Percentiles rank a stretch among this genome's conserved stretches.
These are phyloP conservation scores for Phthorimaea operculella DNA, from an alignment of 1,140 invertebrate species.

Conservation along the genomic window DNA sequence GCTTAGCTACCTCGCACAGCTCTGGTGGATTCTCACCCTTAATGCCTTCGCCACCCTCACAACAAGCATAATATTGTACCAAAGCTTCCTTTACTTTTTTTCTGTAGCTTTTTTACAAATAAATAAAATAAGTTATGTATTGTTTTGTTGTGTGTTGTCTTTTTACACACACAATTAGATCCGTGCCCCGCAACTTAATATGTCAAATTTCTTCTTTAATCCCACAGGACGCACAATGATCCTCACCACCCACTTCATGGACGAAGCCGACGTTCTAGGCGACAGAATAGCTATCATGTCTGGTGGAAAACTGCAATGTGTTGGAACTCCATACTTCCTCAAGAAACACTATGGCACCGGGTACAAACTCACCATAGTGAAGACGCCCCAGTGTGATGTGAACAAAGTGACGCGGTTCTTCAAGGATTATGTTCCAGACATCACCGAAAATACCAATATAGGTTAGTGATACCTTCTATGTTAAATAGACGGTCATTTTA, in stretches of 20 bases:
- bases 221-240: conserved; percentile 80
- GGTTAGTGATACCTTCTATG: conserved; percentile 25
- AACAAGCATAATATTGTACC: no score
- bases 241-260: conserved; percentile 97
- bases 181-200: no score
- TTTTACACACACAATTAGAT: no score
- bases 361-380: conserved; percentile 57
- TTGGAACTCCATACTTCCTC: conserved; percentile 67
- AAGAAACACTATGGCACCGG: conserved; percentile 66
- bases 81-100: no score
- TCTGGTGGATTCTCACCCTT: no score
- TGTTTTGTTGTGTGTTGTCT: no score
- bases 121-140: no score
- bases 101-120: no score
- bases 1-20: no score
- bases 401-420: conserved; percentile 68
- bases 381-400: conserved; percentile 65
- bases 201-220: conserved; percentile 19
- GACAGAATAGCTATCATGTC: conserved; percentile 94
- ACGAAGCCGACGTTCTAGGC: conserved; percentile 95
- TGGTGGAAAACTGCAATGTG: conserved; percentile 80
- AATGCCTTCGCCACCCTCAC: no score
- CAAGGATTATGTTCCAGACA: conserved; percentile 68
- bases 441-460: conserved; percentile 55
- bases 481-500: no score